Evolutionary conservation across 2,113 vertebrate species (phyloP).

Genomic region (Cephalopterus ornatus): DNA sequence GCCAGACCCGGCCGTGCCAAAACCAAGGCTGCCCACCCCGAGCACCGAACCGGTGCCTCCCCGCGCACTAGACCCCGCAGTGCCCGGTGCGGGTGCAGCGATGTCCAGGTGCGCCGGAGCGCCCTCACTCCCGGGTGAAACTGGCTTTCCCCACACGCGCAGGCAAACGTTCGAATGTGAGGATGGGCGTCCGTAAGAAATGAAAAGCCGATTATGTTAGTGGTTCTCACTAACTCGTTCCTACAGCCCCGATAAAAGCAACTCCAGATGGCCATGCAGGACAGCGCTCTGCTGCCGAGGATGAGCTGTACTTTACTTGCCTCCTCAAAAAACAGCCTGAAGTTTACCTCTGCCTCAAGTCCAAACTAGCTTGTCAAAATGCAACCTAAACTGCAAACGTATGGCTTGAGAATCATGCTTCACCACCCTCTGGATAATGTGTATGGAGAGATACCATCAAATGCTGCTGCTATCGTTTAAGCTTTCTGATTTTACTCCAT

Average conservation of each 20-base stretch:
- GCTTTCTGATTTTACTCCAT: neutral
- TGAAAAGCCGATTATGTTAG: neutral
- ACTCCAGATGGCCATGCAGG: neutral
- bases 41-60: rapidly evolving
- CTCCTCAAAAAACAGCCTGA: neutral
- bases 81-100: neutral
- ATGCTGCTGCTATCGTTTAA: neutral
- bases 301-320: neutral
- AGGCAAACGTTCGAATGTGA: neutral
- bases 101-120: neutral
- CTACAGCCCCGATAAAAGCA: neutral
- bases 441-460: neutral
- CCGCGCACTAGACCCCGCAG: rapidly evolving
- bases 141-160: rapidly evolving
- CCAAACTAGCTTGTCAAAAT: neutral
- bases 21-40: rapidly evolving
- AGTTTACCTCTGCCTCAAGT: neutral
- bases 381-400: neutral
- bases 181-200: neutral
- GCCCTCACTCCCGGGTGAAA: neutral
- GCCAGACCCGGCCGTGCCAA: neutral
- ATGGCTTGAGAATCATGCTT: neutral
- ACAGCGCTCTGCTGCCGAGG: rapidly evolving
- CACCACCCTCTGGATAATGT: neutral
- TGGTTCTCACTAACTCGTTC: neutral